Evolutionary conservation across 2,113 vertebrate species (phyloP).

Genomic region (Ophiodon elongatus): DNA sequence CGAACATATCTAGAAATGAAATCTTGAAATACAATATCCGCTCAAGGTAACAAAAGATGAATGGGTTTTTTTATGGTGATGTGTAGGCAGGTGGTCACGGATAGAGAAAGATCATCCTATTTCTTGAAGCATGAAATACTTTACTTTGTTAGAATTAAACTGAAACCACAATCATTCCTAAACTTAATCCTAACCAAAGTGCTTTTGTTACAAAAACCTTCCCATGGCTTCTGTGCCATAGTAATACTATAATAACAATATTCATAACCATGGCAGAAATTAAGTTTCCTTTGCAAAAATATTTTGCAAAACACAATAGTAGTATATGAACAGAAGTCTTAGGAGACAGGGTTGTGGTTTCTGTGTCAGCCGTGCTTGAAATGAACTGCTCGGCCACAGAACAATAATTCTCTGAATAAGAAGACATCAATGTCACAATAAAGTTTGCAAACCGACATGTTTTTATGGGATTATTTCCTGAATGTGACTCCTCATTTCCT

Average conservation of each 20-base stretch:
- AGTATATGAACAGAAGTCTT: neutral
- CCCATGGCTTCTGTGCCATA: neutral
- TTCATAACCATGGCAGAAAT: neutral
- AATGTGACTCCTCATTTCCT: neutral
- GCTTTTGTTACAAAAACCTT: neutral
- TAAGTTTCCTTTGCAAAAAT: neutral
- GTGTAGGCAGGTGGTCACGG: neutral
- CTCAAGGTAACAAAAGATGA: neutral
- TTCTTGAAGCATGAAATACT: neutral
- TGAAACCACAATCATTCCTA: neutral
- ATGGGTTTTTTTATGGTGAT: neutral
- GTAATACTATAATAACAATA: neutral
- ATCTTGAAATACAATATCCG: neutral
- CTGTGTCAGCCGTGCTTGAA: constrained; percentile 4
- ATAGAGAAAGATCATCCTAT: neutral
- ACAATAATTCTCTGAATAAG: constrained; percentile 34
- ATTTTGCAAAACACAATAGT: neutral
- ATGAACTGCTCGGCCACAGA: neutral
- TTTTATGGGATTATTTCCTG: constrained; percentile 31
- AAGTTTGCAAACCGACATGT: constrained; percentile 24
- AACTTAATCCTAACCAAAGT: neutral
- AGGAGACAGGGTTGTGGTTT: neutral
- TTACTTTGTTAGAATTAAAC: neutral
- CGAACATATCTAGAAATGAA: neutral
- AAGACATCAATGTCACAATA: constrained; percentile 21